Conservation (phyloP, 1,140 invertebrate genomes). For the Zelostemma sp. region DNA sequence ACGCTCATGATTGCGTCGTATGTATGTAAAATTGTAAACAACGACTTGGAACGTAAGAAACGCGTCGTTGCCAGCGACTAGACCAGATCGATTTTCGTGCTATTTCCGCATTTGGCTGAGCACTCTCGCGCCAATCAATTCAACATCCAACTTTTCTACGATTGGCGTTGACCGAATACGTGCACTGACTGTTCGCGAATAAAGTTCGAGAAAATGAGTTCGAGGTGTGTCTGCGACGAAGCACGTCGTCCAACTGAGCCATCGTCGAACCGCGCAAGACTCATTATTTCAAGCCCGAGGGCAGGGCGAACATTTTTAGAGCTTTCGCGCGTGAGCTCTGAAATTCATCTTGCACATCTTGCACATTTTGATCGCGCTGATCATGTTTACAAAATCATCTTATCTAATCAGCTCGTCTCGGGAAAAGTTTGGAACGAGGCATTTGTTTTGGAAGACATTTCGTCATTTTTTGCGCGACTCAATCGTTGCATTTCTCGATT, state of each 20-base stretch:
- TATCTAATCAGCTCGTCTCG: too few species aligned
- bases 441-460: too few species aligned
- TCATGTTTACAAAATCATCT: too few species aligned
- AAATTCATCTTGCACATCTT: too few species aligned
- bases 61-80: background rate
- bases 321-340: too few species aligned
- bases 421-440: too few species aligned
- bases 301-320: constrained; percentile 30
- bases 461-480: too few species aligned
- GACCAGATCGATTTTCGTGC: background rate
- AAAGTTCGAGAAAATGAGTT: constrained; percentile 18
- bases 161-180: too few species aligned
- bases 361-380: too few species aligned
- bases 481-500: too few species aligned
- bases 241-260: constrained; percentile 46
- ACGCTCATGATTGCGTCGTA: too few species aligned
- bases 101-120: background rate
- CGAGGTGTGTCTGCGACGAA: constrained; percentile 42
- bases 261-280: constrained; percentile 46
- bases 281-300: constrained; percentile 32
- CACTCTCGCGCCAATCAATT: constrained; percentile 7
- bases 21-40: background rate
- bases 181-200: constrained; percentile 29
- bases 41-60: background rate
- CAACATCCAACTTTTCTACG: constrained; percentile 16